phyloP scores from a whole-genome alignment of 2,113 vertebrate genomes.

The Hoplias malabaricus region DNA sequence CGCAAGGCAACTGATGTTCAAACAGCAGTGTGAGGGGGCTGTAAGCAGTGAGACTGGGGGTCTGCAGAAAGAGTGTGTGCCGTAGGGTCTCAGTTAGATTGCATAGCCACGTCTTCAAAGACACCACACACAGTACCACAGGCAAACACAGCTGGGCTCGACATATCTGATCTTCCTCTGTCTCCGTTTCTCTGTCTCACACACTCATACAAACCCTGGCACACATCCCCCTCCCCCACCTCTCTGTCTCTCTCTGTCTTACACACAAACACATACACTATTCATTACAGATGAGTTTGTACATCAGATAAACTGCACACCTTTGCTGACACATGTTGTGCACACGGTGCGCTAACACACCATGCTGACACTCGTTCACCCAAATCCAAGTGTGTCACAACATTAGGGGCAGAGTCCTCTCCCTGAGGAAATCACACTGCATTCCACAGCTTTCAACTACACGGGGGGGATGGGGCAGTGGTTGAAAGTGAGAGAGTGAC shows the following conservation, averaged over 20 bases:
- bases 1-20: conserved; percentile 86
- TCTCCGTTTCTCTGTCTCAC: too few relatives aligned
- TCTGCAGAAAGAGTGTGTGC: conserved; percentile 85
- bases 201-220: not conserved
- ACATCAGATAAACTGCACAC: not conserved
- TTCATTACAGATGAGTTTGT: not conserved
- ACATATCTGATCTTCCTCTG: conserved; percentile 78
- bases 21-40: conserved; percentile 80
- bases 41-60: conserved; percentile 79
- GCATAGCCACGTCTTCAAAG: conserved; percentile 81
- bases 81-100: conserved; percentile 77
- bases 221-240: not conserved
- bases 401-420: not conserved
- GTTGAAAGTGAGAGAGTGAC: not conserved
- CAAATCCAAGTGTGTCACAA: not conserved
- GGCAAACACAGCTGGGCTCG: conserved; percentile 86
- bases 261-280: not conserved
- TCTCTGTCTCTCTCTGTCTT: not conserved
- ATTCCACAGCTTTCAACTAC: not conserved
- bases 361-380: not conserved
- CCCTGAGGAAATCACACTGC: not conserved
- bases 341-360: not conserved
- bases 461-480: too few relatives aligned
- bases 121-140: conserved; percentile 81
- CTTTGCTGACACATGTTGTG: conserved; percentile 10